Conservation (phyloP, 1,140 invertebrate genomes). For the Hypsibius dujardini region DNA sequence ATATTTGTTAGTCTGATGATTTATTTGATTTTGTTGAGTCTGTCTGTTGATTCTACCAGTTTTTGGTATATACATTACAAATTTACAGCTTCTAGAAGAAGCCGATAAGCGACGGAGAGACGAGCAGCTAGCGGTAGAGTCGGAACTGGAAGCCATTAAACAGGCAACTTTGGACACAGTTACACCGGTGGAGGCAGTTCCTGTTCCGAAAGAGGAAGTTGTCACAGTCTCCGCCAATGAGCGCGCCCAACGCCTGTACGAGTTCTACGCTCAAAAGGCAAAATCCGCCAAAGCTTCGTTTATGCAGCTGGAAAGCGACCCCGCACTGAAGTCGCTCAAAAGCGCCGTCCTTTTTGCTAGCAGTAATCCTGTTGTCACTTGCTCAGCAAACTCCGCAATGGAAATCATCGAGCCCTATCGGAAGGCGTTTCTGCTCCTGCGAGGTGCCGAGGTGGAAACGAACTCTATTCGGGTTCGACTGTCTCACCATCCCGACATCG, state of each 20-base stretch:
- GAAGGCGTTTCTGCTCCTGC: conserved; percentile 1
- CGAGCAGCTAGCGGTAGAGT: not conserved
- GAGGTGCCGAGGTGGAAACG: not conserved
- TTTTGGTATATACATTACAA: not conserved
- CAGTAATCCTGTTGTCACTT: not conserved
- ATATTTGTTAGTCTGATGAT: no score
- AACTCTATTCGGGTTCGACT: not conserved
- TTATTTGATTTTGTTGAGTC: no score
- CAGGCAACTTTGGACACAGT: not conserved
- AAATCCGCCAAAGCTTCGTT: not conserved
- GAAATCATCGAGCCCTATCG: conserved; percentile 12
- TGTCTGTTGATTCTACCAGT: not conserved
- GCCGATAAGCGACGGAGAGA: not conserved
- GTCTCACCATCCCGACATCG: not conserved
- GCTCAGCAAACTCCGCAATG: conserved; percentile 14
- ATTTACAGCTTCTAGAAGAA: not conserved
- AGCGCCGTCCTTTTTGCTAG: conserved; percentile 8
- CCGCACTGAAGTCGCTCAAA: not conserved
- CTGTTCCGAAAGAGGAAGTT: no score
- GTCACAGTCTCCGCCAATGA: not conserved
- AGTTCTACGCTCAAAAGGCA: not conserved
- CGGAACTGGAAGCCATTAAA: not conserved
- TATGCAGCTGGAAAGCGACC: not conserved
- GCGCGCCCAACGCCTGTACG: not conserved
- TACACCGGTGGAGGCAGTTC: no score